phyloP scores from a whole-genome alignment of 2,888 invertebrate species.

The Megaustenia siamemsis region DNA sequence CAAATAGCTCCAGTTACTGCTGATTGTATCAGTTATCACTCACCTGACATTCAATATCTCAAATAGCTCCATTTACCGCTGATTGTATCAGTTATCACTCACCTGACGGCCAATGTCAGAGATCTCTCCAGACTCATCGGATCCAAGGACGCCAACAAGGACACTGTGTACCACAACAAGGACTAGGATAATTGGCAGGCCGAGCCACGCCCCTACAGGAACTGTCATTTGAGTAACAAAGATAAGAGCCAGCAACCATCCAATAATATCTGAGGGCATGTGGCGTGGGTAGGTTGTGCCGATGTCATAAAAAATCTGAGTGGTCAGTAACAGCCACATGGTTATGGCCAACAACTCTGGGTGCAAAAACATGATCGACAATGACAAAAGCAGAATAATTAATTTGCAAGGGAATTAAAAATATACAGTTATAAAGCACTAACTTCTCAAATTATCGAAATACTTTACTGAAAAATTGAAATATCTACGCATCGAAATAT shows the following conservation, averaged over 20 bases:
- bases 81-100: no score
- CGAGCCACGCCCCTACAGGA: slow-evolving; percentile 46
- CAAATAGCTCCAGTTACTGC: no score
- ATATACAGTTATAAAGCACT: no score
- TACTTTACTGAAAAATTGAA: no score
- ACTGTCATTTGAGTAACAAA: slow-evolving; percentile 54
- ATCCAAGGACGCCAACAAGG: slow-evolving; percentile 46
- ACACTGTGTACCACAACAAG: slow-evolving; percentile 48
- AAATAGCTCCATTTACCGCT: no score
- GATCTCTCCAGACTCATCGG: not conserved
- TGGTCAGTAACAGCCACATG: slow-evolving; percentile 37
- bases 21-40: no score
- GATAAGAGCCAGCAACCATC: slow-evolving; percentile 53
- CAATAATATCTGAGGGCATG: slow-evolving; percentile 46
- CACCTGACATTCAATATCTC: no score
- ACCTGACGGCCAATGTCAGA: slow-evolving; percentile 22
- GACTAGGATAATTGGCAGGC: slow-evolving; percentile 30
- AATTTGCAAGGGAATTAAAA: no score
- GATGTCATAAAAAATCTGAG: slow-evolving; percentile 40
- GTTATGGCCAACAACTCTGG: slow-evolving; percentile 28
- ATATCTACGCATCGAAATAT: no score
- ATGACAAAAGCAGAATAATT: no score
- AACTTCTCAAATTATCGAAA: no score
- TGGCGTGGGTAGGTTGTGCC: slow-evolving; percentile 37
- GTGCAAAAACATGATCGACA: no score